Base-by-base conservation (phyloP, 2,888 invertebrate genomes). In the Calephelis perditalis region DNA sequence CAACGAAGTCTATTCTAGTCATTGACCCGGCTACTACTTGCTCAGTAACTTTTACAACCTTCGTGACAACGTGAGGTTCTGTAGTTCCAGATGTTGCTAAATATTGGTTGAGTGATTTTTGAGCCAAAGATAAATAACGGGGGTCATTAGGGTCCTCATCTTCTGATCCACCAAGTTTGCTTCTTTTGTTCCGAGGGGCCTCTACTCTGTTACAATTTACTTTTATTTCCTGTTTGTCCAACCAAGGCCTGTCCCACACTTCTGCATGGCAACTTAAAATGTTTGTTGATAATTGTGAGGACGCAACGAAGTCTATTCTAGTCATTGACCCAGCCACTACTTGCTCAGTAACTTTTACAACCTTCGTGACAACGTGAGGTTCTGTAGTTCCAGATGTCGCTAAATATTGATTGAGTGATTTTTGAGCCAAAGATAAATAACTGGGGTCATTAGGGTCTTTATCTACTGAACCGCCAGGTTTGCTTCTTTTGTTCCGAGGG, bases 211-310 rank as follows among this genome's bases (percentile, higher is more conserved):
- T 70, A 65, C 89, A 84, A 12, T 71, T 69, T 2, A 88, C 78
- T 45, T 75, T 68, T 61, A 81, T 76, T n/a, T 80, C 75, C 56
- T 82, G 80, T 3, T 65, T 65, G 44, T 82, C 78, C 10, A 89
- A 43, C 92, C 93, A 93, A 5, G 91, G 86, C 54, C 80, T 83
- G 46, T 88, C 82, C 92, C 91, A 92, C 49, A 92, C 81, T 57
- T 76, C 69, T 46, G 93, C 74, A 36, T 82, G 67, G 69, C 93
- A 94, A 11, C 26, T 57, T 46, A 57, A 12, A 26, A 36, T 26
- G 3, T 60, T 46, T 26, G 26, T 26, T 26, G 15, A 15, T 47
- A 3, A 47, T 15, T 47, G 8, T 40, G 75, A 74, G 2, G 68
- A 68, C 46, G 78, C 76, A 35, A 67, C 72, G 61, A 75, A 84